Percentiles rank a stretch among this genome's conserved stretches.
These are phyloP conservation scores for Polyploca ridens DNA, from an alignment of 2,888 invertebrate genomes.

Conservation along the genomic window DNA sequence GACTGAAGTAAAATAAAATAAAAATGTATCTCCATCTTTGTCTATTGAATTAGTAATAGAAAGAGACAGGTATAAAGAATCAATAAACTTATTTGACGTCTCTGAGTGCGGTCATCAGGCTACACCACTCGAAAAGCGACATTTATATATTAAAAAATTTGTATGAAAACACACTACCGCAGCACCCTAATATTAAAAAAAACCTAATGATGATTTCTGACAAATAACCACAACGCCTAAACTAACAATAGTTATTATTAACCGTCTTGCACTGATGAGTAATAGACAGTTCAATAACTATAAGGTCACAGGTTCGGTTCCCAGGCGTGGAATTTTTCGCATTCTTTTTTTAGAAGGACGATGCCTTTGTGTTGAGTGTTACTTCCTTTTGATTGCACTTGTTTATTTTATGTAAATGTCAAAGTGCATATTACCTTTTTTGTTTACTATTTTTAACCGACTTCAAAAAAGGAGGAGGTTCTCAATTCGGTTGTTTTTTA, in stretches of 20 bases:
- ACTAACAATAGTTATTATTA: conserved; percentile 20
- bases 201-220: conserved; percentile 20
- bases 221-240: conserved; percentile 18
- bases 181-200: conserved; percentile 10
- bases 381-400: conserved; percentile 6
- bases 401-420: neutral
- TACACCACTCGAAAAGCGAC: too few species aligned
- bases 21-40: too few species aligned
- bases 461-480: too few species aligned
- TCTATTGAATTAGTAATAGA: too few species aligned
- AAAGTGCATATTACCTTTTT: neutral
- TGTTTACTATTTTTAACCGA: neutral
- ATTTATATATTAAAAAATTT: neutral
- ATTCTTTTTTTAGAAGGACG: conserved; percentile 15
- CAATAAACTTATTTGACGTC: too few species aligned
- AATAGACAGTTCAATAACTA: conserved; percentile 28
- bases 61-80: too few species aligned
- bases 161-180: conserved; percentile 3
- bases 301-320: conserved; percentile 31
- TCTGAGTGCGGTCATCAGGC: too few species aligned
- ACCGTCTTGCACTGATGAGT: conserved; percentile 22
- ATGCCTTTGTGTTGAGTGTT: neutral
- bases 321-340: conserved; percentile 19
- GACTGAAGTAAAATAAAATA: too few species aligned
- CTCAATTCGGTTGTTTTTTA: too few species aligned